A percentile compares a stretch with the other conserved stretches of the same genome.
phyloP scores from a whole-genome alignment of 2,113 vertebrate species.

The Pluvialis apricaria region DNA sequence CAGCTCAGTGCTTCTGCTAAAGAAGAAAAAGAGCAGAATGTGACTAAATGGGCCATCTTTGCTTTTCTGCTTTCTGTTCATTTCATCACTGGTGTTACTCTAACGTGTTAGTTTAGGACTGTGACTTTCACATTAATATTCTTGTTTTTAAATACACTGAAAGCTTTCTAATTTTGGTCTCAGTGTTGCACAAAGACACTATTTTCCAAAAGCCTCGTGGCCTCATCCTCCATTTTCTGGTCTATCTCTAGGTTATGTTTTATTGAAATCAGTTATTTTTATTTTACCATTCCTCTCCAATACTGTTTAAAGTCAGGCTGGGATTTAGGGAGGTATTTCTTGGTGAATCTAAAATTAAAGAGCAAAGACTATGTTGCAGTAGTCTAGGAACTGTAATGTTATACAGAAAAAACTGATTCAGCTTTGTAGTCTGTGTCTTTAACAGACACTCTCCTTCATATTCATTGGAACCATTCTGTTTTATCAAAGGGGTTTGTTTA shows the following conservation, averaged over 20 bases:
- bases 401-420: not conserved
- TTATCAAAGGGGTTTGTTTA: not conserved
- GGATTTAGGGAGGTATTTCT: not conserved
- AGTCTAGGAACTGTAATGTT: not conserved
- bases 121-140: not conserved
- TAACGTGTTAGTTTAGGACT: not conserved
- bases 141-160: not conserved
- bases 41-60: not conserved
- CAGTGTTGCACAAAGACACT: not conserved
- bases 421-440: not conserved
- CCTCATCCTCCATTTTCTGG: not conserved
- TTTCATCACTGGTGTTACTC: not conserved
- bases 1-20: not conserved
- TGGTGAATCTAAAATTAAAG: not conserved
- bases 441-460: not conserved
- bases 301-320: not conserved
- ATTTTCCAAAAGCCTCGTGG: not conserved
- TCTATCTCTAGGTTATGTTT: not conserved
- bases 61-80: not conserved
- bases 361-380: not conserved
- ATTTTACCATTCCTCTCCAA: not conserved
- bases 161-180: not conserved
- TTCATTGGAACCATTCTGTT: not conserved
- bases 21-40: not conserved
- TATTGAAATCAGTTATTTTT: not conserved